Conservation (phyloP, 2,113 vertebrate species). For the Stegastes partitus region DNA sequence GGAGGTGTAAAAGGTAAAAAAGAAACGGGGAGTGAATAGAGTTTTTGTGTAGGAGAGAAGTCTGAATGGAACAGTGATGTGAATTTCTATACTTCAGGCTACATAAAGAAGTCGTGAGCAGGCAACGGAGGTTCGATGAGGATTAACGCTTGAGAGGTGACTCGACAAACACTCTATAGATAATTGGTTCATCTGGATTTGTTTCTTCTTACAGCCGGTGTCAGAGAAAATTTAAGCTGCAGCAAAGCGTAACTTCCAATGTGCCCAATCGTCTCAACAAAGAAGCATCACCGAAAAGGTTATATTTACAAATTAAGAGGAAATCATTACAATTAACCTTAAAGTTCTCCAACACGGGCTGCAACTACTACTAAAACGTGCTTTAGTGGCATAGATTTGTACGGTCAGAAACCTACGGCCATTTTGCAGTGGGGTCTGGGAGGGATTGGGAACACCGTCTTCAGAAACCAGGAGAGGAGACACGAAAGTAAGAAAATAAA, state of each 20-base stretch:
- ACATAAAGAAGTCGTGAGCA: background rate
- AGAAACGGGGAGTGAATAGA: background rate
- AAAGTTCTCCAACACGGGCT: background rate
- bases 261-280: background rate
- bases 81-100: too few species aligned
- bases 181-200: background rate
- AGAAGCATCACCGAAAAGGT: background rate
- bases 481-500: conserved; percentile 30
- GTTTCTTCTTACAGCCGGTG: background rate
- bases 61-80: background rate
- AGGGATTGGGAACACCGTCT: conserved; percentile 93
- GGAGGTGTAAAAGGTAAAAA: background rate
- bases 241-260: background rate
- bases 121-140: background rate
- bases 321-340: background rate
- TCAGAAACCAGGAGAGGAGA: conserved; percentile 55
- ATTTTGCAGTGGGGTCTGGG: conserved; percentile 94
- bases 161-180: background rate
- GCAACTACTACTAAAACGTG: background rate
- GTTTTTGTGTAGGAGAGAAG: too few species aligned
- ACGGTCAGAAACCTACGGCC: conserved; percentile 86
- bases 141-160: background rate
- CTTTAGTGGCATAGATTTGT: background rate
- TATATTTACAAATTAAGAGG: background rate
- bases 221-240: conserved; percentile 13